phyloP scores from a whole-genome alignment of 92 coral and sea anemone genomes.

The Porites rus region DNA sequence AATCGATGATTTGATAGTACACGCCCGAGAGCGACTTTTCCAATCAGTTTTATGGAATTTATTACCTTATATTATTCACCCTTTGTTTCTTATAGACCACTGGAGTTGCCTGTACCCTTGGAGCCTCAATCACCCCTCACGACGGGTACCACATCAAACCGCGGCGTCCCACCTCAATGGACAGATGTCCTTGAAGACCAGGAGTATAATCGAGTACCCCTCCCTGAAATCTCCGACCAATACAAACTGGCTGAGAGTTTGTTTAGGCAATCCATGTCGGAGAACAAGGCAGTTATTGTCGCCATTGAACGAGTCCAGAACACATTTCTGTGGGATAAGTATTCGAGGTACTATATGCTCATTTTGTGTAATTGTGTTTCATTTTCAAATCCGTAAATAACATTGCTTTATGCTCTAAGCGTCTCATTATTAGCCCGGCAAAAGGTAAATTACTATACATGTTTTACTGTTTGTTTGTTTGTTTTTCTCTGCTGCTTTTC shows the following conservation, averaged over 20 bases:
- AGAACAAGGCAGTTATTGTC: conserved; percentile 40
- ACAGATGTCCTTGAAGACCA: conserved; percentile 39
- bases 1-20: no score
- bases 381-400: no score
- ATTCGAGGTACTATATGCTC: conserved; percentile 36
- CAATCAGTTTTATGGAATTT: no score
- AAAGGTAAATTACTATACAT: no score
- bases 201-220: conserved; percentile 30
- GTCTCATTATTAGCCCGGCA: no score
- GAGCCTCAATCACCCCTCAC: conserved; percentile 1
- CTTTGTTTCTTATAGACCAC: conserved; percentile 1
- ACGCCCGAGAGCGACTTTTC: no score
- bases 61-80: background rate
- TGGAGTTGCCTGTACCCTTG: conserved; percentile 19
- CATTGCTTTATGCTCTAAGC: no score
- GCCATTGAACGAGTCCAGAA: conserved; percentile 72
- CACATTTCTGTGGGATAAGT: conserved; percentile 77
- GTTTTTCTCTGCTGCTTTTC: no score
- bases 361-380: background rate
- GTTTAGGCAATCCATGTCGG: conserved; percentile 50
- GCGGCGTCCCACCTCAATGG: conserved; percentile 53
- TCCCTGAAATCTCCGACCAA: conserved; percentile 34
- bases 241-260: conserved; percentile 42
- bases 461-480: no score
- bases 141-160: background rate